phyloP scores from a whole-genome alignment of 2,888 invertebrate genomes.

The Zeuzera pyrina region DNA sequence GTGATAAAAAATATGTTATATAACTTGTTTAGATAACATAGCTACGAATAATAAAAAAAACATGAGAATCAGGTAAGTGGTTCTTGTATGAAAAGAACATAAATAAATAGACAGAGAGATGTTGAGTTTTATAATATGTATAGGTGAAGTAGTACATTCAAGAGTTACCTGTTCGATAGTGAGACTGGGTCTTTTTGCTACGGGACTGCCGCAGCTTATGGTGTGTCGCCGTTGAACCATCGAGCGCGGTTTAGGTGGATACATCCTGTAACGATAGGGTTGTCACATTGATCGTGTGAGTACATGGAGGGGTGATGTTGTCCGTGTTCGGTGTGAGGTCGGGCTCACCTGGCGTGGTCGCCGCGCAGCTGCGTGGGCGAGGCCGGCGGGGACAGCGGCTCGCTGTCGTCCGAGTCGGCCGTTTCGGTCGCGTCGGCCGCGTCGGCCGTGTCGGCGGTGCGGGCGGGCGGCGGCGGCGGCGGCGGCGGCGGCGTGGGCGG shows the following conservation, averaged over 20 bases:
- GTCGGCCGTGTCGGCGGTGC: too few relatives aligned
- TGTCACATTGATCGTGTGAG: not conserved
- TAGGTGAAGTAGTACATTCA: too few relatives aligned
- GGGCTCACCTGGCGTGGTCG: conserved; percentile 33
- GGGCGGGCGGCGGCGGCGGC: conserved; percentile 10
- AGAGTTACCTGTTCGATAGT: conserved; percentile 80
- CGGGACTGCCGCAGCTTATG: conserved; percentile 87
- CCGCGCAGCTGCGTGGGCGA: conserved; percentile 42
- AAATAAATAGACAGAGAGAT: too few relatives aligned
- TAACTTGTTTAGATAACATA: too few relatives aligned
- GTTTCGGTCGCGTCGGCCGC: conserved; percentile 8
- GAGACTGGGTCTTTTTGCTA: conserved; percentile 73
- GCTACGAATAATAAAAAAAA: too few relatives aligned
- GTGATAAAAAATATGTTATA: too few relatives aligned
- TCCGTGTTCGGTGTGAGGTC: not conserved
- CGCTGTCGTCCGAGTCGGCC: conserved; percentile 42
- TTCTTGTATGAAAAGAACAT: too few relatives aligned
- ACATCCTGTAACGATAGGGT: conserved; percentile 66
- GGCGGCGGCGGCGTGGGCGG: conserved; percentile 13
- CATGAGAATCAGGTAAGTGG: too few relatives aligned
- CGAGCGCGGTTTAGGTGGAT: conserved; percentile 82
- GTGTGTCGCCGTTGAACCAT: conserved; percentile 82
- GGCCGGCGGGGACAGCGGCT: conserved; percentile 56
- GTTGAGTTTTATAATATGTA: too few relatives aligned
- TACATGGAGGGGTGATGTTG: not conserved